These are phyloP conservation scores for Odocoileus virginianus DNA, from an alignment of 2,113 vertebrate species.

Conservation along the genomic window DNA sequence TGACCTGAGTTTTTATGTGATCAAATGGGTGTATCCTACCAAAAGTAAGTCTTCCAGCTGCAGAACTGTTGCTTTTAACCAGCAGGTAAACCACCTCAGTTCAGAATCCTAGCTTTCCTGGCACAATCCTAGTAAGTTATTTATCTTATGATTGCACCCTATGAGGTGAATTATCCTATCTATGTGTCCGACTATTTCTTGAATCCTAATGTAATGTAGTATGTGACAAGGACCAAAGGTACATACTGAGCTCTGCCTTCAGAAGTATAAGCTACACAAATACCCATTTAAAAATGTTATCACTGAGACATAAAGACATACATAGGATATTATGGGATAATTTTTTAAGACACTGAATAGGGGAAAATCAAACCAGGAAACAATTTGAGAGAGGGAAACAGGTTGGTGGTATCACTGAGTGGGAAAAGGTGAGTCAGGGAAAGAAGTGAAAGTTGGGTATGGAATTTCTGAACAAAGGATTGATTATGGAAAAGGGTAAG, in stretches of 20 bases:
- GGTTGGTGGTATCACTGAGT: not conserved
- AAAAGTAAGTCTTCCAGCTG: not conserved
- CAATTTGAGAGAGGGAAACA: not conserved
- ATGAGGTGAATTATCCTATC: not conserved
- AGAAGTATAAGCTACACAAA: not conserved
- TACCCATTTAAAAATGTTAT: not conserved
- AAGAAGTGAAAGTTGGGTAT: not conserved
- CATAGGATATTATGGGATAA: not conserved
- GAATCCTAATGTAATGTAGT: not conserved
- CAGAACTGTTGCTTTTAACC: not conserved
- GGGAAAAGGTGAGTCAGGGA: not conserved
- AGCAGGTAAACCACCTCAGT: not conserved
- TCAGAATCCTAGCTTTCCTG: not conserved
- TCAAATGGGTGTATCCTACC: not conserved
- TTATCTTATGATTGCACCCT: not conserved
- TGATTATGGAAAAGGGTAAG: not conserved
- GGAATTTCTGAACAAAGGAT: not conserved
- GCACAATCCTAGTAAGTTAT: not conserved
- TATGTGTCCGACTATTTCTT: not conserved
- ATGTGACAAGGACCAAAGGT: not conserved
- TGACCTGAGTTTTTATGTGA: not conserved
- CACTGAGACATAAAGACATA: not conserved
- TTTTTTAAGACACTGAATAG: not conserved
- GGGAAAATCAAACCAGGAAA: not conserved
- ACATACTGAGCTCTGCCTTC: not conserved